Conservation (phyloP, 2,888 invertebrate genomes). For the Sphecodes monilicornis region DNA sequence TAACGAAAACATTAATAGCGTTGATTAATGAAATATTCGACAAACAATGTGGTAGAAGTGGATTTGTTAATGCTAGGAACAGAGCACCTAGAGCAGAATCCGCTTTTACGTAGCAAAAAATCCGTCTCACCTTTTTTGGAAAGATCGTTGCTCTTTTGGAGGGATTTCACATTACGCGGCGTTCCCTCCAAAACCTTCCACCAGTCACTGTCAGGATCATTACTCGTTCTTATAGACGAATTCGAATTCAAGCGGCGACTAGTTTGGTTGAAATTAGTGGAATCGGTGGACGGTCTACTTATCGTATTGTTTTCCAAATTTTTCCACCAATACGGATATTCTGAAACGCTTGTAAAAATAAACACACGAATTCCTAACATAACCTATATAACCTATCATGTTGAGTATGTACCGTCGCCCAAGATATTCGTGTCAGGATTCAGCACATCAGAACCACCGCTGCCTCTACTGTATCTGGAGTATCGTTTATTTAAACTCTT, state of each 20-base stretch:
- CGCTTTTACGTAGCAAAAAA: background rate
- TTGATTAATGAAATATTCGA: background rate
- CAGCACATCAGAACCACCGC: slow-evolving; percentile 50
- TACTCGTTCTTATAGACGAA: slow-evolving; percentile 31
- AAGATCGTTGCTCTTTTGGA: background rate
- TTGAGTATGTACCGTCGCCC: slow-evolving; percentile 45
- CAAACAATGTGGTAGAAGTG: background rate
- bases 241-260: slow-evolving; percentile 39
- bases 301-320: slow-evolving; percentile 58
- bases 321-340: slow-evolving; percentile 62
- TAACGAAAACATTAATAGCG: background rate
- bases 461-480: slow-evolving; percentile 34
- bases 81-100: too few species aligned
- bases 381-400: background rate
- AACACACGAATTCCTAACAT: background rate
- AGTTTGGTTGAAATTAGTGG: slow-evolving; percentile 39
- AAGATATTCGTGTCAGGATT: slow-evolving; percentile 59
- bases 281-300: slow-evolving; percentile 24
- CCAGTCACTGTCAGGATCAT: slow-evolving; percentile 46
- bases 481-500: slow-evolving; percentile 50
- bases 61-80: background rate
- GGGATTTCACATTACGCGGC: background rate
- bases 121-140: background rate
- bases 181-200: slow-evolving; percentile 59
- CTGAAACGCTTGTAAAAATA: slow-evolving; percentile 41